These are phyloP conservation scores for Anthophora plumipes DNA, from an alignment of 2,888 invertebrate genomes.

Conservation along the genomic window DNA sequence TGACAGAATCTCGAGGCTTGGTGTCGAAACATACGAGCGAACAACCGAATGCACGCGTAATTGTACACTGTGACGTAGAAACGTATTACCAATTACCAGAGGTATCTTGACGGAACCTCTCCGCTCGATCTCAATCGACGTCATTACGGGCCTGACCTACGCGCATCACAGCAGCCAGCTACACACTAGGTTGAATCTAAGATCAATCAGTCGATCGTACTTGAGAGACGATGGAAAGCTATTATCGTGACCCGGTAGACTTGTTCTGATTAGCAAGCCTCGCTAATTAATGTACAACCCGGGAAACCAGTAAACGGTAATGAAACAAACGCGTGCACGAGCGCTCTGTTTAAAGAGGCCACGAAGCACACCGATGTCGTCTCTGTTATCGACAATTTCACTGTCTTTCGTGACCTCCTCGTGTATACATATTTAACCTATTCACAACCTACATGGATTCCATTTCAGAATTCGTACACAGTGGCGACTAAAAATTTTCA, in stretches of 20 bases:
- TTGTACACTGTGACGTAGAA: slow-evolving; percentile 39
- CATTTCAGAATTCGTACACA: too few species aligned
- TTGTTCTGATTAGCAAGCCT: slow-evolving; percentile 66
- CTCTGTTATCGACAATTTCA: background rate
- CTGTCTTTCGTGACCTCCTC: too few species aligned
- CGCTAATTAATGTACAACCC: slow-evolving; percentile 66
- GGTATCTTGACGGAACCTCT: slow-evolving; percentile 58
- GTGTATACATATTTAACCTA: too few species aligned
- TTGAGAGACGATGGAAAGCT: slow-evolving; percentile 64
- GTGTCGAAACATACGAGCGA: slow-evolving; percentile 19
- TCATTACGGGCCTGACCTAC: slow-evolving; percentile 63
- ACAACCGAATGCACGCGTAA: slow-evolving; percentile 36
- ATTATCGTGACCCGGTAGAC: slow-evolving; percentile 60
- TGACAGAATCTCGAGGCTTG: background rate
- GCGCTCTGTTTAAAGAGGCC: background rate
- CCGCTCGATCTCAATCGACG: slow-evolving; percentile 67
- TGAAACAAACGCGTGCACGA: slow-evolving; percentile 49
- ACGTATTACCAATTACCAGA: slow-evolving; percentile 48
- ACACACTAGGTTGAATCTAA: slow-evolving; percentile 50
- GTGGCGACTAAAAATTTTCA: too few species aligned
- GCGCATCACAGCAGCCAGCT: slow-evolving; percentile 26
- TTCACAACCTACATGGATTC: too few species aligned
- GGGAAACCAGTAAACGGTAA: slow-evolving; percentile 49
- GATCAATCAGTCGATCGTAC: slow-evolving; percentile 63
- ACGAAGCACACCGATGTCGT: background rate